Base-by-base conservation (phyloP, 30 jellyfish, hydroid and myxozoan genomes). In the Morbakka virulenta region DNA sequence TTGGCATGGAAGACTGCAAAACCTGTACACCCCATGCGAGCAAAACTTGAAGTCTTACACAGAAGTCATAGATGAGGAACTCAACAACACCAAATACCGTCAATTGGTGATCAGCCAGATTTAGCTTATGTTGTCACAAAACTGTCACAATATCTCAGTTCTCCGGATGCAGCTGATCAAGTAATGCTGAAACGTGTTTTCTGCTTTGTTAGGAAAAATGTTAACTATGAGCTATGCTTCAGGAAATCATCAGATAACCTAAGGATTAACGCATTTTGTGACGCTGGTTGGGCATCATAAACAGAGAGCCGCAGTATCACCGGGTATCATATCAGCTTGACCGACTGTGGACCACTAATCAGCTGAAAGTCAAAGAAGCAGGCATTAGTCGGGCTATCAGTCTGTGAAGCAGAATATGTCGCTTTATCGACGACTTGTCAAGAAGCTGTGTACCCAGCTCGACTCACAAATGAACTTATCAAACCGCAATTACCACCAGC, bases 281-380 rank as follows among this genome's bases (percentile, higher is more conserved):
- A 81, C 53, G 84, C 93, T 4, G 93, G 52, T 28, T 69, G 93
- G 93, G 93, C 80, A 4, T 70, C 93, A 0, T 9, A 4, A 1
- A 61, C 12, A 0, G 93, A 81, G 28, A 41, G 93, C 13, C 74
- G 64, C 65, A 79, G 89, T 33, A 67, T 79, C 14, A 3, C 84
- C 24, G 89, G 89, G 14, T 79, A 79, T 57, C n/a, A n/a, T n/a
- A n/a, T n/a, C n/a, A n/a, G n/a, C n/a, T n/a, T n/a, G n/a, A n/a
- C n/a, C n/a, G n/a, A n/a, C n/a, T n/a, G n/a, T n/a, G n/a, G n/a
- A n/a, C n/a, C 61, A n/a, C n/a, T n/a, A n/a, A n/a, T n/a, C n/a
- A n/a, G n/a, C n/a, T 70, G 82, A 82, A 70, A 70, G 27, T 70
- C 82, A 70, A 70, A 35, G 82, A 70, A 70, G 51, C 82, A 70